These are phyloP conservation scores for Carposina sasakii DNA, from an alignment of 1,140 invertebrate species.

Conservation along the genomic window DNA sequence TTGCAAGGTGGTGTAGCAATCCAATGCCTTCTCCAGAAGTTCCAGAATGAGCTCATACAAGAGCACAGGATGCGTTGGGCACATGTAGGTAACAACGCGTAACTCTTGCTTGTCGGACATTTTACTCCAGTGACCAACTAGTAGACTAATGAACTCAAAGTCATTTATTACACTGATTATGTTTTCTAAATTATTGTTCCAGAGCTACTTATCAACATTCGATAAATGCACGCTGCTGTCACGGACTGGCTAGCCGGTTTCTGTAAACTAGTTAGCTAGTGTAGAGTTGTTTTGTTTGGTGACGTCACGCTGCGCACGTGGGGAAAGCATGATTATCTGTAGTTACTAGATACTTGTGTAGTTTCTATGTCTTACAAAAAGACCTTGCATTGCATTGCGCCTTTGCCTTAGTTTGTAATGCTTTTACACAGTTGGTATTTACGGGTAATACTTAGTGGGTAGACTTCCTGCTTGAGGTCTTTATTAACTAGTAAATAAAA, in stretches of 20 bases:
- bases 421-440: too few species aligned
- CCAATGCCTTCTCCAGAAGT: conserved; percentile 71
- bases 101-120: conserved; percentile 58
- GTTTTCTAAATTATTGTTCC: too few species aligned
- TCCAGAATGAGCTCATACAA: conserved; percentile 74
- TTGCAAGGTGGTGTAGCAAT: conserved; percentile 69
- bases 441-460: too few species aligned
- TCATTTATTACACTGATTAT: too few species aligned
- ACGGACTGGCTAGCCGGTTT: conserved; percentile 31
- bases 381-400: too few species aligned
- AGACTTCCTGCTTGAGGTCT: too few species aligned
- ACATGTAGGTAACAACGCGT: conserved; percentile 75
- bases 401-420: too few species aligned
- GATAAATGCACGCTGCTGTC: conserved; percentile 36
- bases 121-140: too few species aligned
- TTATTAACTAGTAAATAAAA: too few species aligned
- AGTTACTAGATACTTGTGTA: neutral
- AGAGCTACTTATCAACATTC: too few species aligned
- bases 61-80: conserved; percentile 76
- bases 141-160: too few species aligned
- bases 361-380: too few species aligned
- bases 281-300: neutral
- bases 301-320: conserved; percentile 25
- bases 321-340: conserved; percentile 18
- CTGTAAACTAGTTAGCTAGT: conserved; percentile 2